Base-by-base conservation (phyloP, 2,888 invertebrate species). In the Ditylenchus weischeri region DNA sequence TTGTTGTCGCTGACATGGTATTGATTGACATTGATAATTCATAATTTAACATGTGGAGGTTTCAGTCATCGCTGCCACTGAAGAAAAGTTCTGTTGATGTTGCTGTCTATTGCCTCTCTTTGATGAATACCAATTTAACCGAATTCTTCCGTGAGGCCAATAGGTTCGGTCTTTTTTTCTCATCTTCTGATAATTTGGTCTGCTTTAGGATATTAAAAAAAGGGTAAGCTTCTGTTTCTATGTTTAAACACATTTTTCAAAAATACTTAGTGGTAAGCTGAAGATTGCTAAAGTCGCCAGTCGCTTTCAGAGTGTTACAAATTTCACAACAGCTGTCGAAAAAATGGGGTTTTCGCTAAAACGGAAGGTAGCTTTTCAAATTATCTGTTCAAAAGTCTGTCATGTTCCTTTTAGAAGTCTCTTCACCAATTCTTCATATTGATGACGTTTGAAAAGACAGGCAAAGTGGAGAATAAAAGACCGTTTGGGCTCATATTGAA, bases 211-310 rank as follows among this genome's bases (percentile, higher is more conserved):
- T 43, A 43, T 8, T 98, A 10, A 91, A 90, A 84, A 85, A 85
- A 64, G 90, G 89, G 91, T 91, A 84, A 48, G 70, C 68, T 73
- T 63, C 57, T 29, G 58, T 7, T 29, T 59, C 5, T 5, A 5
- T 29, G 29, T 5, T 29, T 60, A 36, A 13, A 48, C 47, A 18
- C 13, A 86, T 87, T n/a, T n/a, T n/a, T n/a, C n/a, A n/a, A n/a
- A n/a, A n/a, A n/a, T n/a, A n/a, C n/a, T 67, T 86, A 93, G 93
- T 29, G 95, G 94, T 0, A 85, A 88, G 54, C 84, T 96, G 66
- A 90, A 91, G 81, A 90, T 96, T 76, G 94, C 92, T 0, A 96
- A 96, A 85, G 92, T 98, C 5, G 90, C 90, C 79, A 93, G 93
- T 76, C 88, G 96, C 61, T 92, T 96, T 84, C 87, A 89, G 69